Base-by-base conservation (phyloP, 2,888 invertebrate genomes). In the Lordiphosa fenestrarum region DNA sequence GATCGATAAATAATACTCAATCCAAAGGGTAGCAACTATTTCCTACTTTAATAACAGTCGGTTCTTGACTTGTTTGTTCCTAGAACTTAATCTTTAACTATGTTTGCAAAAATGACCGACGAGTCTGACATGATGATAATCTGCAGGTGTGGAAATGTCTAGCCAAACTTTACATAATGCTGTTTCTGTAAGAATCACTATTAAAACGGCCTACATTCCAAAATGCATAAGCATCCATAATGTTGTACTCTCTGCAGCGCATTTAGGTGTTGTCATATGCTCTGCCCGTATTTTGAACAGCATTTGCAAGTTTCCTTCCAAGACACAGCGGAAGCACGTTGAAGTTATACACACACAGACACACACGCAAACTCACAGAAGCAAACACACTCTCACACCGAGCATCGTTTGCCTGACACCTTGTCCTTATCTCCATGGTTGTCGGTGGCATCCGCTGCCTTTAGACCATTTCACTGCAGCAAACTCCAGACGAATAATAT, bases 331-430 rank as follows among this genome's bases (percentile, higher is more conserved):
- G 54, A 69, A 63, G 68, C 57, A 62, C 40, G 41, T 65, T 39
- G 19, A 68, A 48, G 40, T 50, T 37, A 52, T 39, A 54, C 53
- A 52, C 49, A 47, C 35, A 37, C 50, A 53, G 19, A 46, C 15
- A 39, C 39, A 52, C 21, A 25, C 42, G 13, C 44, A 55, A 44
- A 51, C 25, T 42, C 23, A 13, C 19, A 12, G 25, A 50, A 41
- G 63, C 58, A 56, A 51, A 44, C 40, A 52, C 55, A 55, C n/a
- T 35, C 44, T 35, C 44, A 39, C 50, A 41, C 53, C 49, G 49
- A 30, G 50, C 35, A 53, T 64, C 54, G 55, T 71, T 48, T 50
- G 66, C 50, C 52, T 62, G 62, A 62, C 76, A 66, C 66, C 73
- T 76, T 47, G 48, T 15, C 59, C 62, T 50, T 60, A 48, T 61